Base-by-base conservation (phyloP, 2,888 invertebrate genomes). In the Ichneumoninae sp. region DNA sequence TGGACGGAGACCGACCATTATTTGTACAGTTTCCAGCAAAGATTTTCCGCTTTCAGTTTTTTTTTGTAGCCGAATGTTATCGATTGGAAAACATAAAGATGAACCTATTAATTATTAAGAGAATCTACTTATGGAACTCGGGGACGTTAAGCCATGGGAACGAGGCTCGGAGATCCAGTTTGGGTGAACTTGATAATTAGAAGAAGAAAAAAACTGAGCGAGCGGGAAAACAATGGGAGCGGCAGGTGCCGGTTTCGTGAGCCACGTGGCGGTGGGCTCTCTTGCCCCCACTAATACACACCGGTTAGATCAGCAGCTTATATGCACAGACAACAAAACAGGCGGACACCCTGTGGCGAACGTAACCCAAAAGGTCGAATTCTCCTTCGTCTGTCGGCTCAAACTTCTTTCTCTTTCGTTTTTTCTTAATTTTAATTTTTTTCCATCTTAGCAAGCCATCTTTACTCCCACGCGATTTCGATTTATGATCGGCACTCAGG, bases 291-390 rank as follows among this genome's bases (percentile, higher is more conserved):
- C 63, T 63, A 79, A 79, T 79, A 52, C 22, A 33, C 22, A 30
- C 68, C 7, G 26, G 68, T 47, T 47, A 10, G 71, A 60, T 8
- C 40, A 47, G 60, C 70, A 70, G 70, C 78, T 63, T 71, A 63
- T 79, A 68, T 78, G 70, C 70, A 79, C 78, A 79, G 70, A 47
- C 47, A 63, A 79, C 63, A 44, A 79, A 63, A 79, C 70, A 70
- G 70, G 36, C 63, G 70, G 78, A 50, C 47, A 63, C 78, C 78
- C 78, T 50, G 78, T 79, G 70, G 78, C 63, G 78, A 60, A 65
- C 36, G 33, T 44, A 70, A 65, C 78, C 16, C 70, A 40, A 79
- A 71, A 63, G 78, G 71, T 79, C 70, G 63, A 63, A 79, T 71
- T 79, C 78, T 71, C 78, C 30, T 65, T 54, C 70, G 50, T 79